Evolutionary conservation across 2,113 vertebrate species (phyloP).

Genomic region (Muscicapa adusta): DNA sequence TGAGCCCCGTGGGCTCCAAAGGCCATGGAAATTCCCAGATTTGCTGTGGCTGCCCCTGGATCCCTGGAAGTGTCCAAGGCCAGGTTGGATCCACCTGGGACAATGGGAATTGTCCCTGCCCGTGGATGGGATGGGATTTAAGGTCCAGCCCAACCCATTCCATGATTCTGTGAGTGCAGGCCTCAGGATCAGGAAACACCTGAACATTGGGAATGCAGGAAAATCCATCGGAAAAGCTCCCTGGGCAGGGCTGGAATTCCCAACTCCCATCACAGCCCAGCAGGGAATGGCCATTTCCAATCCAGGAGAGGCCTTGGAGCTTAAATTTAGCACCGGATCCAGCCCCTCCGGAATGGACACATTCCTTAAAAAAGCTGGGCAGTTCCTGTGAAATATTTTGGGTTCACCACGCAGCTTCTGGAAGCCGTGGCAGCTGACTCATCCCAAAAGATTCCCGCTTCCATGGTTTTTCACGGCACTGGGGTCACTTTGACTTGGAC

Average conservation of each 20-base stretch:
- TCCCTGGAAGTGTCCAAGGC: background rate
- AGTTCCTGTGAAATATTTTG: background rate
- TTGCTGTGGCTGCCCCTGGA: background rate
- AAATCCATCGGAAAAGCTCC: accelerated
- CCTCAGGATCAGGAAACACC: accelerated
- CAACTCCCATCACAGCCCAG: background rate
- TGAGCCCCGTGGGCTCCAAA: background rate
- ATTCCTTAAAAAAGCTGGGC: background rate
- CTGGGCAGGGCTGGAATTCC: background rate
- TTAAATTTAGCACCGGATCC: background rate
- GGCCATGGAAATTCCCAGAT: background rate
- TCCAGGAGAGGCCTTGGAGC: accelerated
- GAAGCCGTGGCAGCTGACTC: background rate
- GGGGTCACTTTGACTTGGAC: background rate
- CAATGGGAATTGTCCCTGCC: accelerated
- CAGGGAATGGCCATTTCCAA: background rate
- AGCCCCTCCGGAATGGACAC: accelerated
- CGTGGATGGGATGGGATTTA: accelerated
- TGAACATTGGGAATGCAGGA: background rate
- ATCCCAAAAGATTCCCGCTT: background rate
- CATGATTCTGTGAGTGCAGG: accelerated
- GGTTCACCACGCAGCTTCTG: background rate
- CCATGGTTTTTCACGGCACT: background rate
- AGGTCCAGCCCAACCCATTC: background rate
- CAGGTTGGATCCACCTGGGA: background rate